Conservation (phyloP, 2,113 vertebrate species). For the Tapirus terrestris region DNA sequence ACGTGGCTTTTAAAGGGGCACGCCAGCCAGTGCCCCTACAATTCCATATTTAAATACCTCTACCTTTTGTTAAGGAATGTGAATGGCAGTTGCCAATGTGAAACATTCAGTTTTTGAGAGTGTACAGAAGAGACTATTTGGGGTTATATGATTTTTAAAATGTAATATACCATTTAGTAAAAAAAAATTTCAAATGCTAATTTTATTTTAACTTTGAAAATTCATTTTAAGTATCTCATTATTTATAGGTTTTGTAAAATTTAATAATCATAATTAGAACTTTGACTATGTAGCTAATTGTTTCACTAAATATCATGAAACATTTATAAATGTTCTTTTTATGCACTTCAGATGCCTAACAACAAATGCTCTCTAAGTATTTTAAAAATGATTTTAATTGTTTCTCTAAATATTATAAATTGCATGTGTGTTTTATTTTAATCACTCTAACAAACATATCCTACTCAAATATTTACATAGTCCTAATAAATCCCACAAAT, state of each 20-base stretch:
- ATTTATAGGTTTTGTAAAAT: neutral
- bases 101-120: neutral
- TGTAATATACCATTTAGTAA: neutral
- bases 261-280: neutral
- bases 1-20: too few relatives aligned
- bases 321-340: neutral
- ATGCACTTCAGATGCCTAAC: neutral
- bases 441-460: neutral
- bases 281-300: neutral
- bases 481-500: neutral
- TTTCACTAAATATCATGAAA: neutral
- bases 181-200: neutral
- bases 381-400: neutral
- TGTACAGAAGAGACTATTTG: neutral
- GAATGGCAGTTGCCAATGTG: neutral
- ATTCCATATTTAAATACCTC: neutral
- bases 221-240: neutral
- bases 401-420: neutral
- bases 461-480: neutral
- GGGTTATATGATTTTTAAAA: neutral
- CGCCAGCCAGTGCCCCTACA: too few relatives aligned
- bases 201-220: neutral
- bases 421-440: neutral
- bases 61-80: neutral
- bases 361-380: neutral